A percentile compares a stretch with the other conserved stretches of the same genome.
Conservation (phyloP, 2,888 invertebrate genomes). For the Heliconius ethilla region DNA sequence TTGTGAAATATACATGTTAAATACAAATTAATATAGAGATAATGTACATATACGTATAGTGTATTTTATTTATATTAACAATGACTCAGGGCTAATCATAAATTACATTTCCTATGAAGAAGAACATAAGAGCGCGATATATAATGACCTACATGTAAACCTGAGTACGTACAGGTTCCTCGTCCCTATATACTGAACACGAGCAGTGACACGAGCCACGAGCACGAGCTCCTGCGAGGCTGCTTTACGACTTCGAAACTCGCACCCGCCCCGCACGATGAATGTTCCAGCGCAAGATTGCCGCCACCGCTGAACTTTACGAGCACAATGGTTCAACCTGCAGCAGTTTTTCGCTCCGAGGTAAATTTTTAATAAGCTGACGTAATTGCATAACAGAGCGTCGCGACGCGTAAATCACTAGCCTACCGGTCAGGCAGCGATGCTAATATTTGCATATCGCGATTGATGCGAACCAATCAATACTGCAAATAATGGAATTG, state of each 20-base stretch:
- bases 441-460: constrained; percentile 80
- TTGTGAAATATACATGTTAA: background rate
- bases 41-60: background rate
- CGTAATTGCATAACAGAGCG: constrained; percentile 76
- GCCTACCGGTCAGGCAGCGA: constrained; percentile 65
- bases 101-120: background rate
- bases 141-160: background rate
- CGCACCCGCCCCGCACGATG: constrained; percentile 39
- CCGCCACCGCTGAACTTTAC: constrained; percentile 34
- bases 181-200: constrained; percentile 35
- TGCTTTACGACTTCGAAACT: constrained; percentile 43
- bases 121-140: background rate
- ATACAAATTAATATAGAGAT: background rate
- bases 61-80: background rate
- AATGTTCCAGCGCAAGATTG: constrained; percentile 40
- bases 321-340: constrained; percentile 31
- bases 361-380: constrained; percentile 78
- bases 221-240: constrained; percentile 41
- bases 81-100: background rate
- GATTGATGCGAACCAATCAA: constrained; percentile 81
- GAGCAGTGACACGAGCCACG: constrained; percentile 46
- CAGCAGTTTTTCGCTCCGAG: constrained; percentile 41
- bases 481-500: constrained; percentile 79
- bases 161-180: background rate
- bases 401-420: constrained; percentile 73